Conservation (phyloP, 2,797 vertebrate species). For the Alfaro cultratus region DNA sequence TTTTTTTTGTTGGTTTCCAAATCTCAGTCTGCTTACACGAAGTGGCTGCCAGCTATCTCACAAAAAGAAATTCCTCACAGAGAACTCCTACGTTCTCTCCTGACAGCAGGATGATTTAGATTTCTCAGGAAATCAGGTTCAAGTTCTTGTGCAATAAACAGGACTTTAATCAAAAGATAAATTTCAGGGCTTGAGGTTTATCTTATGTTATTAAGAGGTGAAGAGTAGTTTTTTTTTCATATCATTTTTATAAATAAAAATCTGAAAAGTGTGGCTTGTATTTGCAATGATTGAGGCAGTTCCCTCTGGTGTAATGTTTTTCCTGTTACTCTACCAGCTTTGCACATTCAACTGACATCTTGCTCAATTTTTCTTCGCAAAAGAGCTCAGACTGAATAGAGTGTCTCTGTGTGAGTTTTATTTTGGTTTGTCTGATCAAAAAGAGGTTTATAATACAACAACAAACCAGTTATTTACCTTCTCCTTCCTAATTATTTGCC, state of each 20-base stretch:
- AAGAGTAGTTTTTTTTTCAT: background rate
- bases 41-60: conserved; percentile 49
- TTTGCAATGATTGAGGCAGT: background rate
- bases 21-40: conserved; percentile 45
- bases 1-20: conserved; percentile 21
- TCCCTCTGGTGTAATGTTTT: background rate
- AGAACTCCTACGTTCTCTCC: conserved; percentile 42
- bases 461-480: background rate
- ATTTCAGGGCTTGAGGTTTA: background rate
- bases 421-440: background rate
- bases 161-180: background rate
- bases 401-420: background rate
- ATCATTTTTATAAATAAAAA: no score
- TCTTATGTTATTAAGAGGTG: background rate
- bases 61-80: conserved; percentile 56
- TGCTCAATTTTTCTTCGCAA: background rate
- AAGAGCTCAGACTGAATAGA: background rate
- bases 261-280: background rate
- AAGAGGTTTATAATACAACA: background rate
- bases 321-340: background rate
- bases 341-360: no score
- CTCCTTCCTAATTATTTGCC: conserved; percentile 6
- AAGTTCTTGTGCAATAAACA: conserved; percentile 7
- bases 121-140: conserved; percentile 48
- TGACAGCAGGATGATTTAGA: conserved; percentile 53